These are phyloP conservation scores for Romanogobio albipinnatus DNA, from an alignment of 2,113 vertebrate species.

Conservation along the genomic window DNA sequence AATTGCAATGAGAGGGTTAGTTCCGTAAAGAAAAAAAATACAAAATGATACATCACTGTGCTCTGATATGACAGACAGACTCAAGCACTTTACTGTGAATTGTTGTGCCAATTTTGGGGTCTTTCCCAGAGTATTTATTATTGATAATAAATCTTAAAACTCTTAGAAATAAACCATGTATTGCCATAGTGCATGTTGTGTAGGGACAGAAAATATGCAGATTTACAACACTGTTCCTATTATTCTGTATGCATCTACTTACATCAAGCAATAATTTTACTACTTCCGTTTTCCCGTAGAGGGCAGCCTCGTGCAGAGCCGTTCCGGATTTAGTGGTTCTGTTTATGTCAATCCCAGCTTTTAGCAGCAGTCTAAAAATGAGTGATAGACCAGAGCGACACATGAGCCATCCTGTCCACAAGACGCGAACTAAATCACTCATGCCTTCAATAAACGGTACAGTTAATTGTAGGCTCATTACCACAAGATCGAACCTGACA, in stretches of 20 bases:
- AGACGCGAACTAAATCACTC: neutral
- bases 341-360: conserved; percentile 94
- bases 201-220: neutral
- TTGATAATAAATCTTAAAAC: neutral
- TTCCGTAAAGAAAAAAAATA: neutral
- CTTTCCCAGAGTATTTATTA: neutral
- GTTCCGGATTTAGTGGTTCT: conserved; percentile 91
- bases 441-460: neutral
- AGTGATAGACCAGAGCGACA: conserved; percentile 27
- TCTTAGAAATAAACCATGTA: neutral
- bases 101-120: no score
- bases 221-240: neutral
- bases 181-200: neutral
- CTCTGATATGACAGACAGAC: neutral
- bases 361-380: conserved; percentile 84
- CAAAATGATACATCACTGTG: neutral
- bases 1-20: neutral
- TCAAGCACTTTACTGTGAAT: neutral
- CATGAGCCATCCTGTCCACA: conserved; percentile 1
- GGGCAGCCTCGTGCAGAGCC: conserved; percentile 87
- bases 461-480: neutral
- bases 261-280: conserved; percentile 92
- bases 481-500: neutral
- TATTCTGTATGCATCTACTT: conserved; percentile 56
- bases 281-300: conserved; percentile 95